Evolutionary conservation across 2,113 vertebrate genomes (phyloP).

Genomic region (Stictonetta naevosa): DNA sequence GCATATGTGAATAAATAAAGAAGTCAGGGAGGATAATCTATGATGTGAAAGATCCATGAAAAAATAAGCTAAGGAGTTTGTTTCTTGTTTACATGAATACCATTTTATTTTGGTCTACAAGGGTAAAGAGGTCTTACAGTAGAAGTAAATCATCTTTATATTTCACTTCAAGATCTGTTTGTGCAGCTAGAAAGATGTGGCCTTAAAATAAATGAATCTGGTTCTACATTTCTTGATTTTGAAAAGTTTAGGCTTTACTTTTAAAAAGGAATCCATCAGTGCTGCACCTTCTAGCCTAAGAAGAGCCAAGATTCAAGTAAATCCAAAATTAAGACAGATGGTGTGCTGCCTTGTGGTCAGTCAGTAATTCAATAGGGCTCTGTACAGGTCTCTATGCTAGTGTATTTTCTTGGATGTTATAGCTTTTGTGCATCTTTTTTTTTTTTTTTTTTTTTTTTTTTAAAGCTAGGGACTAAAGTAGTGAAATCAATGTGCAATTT

Average conservation of each 20-base stretch:
- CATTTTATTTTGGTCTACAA: conserved; percentile 45
- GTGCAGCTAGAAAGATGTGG: conserved; percentile 38
- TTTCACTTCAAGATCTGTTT: conserved; percentile 31
- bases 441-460: not conserved
- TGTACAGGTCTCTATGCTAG: not conserved
- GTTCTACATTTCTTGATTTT: conserved; percentile 42
- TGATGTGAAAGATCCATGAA: conserved; percentile 36
- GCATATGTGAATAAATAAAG: conserved; percentile 51
- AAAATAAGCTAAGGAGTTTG: conserved; percentile 57
- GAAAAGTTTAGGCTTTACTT: conserved; percentile 47
- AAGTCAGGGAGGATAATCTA: conserved; percentile 33
- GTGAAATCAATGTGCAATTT: not conserved
- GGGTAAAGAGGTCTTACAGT: conserved; percentile 27
- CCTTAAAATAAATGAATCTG: conserved; percentile 47
- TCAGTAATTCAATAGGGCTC: conserved; percentile 45
- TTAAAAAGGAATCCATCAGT: conserved; percentile 49
- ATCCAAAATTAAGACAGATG: conserved; percentile 57
- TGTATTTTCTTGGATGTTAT: not conserved
- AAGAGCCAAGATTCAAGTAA: conserved; percentile 58
- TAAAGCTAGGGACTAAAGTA: not conserved
- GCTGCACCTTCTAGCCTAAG: conserved; percentile 25
- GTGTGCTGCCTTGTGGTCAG: conserved; percentile 59
- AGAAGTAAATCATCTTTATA: conserved; percentile 53
- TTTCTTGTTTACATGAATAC: conserved; percentile 56
- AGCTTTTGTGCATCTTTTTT: not conserved